Percentiles rank a stretch among this genome's conserved stretches.
These are phyloP conservation scores for Wiebesia pumilae DNA, from an alignment of 1,140 invertebrate species.

Conservation along the genomic window DNA sequence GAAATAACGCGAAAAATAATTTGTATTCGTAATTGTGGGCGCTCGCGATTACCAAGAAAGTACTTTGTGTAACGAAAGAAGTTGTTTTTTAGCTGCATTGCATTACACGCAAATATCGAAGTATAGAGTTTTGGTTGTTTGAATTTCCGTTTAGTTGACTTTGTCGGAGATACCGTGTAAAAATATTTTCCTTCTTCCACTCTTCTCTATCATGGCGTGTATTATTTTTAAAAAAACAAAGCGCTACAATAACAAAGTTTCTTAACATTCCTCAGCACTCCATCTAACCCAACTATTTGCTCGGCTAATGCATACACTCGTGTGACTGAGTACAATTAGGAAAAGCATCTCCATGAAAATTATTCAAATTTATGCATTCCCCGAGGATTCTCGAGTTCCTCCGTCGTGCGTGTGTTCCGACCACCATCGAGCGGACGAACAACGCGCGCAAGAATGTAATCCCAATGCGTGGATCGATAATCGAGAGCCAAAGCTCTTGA, in stretches of 20 bases:
- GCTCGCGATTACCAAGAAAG: not conserved
- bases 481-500: not conserved
- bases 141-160: not conserved
- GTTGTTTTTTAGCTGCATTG: too few species aligned
- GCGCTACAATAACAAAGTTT: not conserved
- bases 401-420: not conserved
- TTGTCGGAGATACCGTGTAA: too few species aligned
- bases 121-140: not conserved
- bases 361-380: slow-evolving; percentile 47
- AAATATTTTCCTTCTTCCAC: not conserved
- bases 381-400: not conserved
- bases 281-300: slow-evolving; percentile 1
- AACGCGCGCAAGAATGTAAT: too few species aligned
- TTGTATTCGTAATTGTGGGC: not conserved
- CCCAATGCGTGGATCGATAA: not conserved
- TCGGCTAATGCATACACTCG: slow-evolving; percentile 1
- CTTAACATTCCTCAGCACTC: slow-evolving; percentile 1
- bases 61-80: not conserved
- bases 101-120: not conserved
- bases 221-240: not conserved
- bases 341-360: slow-evolving; percentile 45
- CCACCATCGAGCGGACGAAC: too few species aligned
- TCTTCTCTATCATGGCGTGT: not conserved
- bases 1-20: not conserved
- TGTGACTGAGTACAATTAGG: slow-evolving; percentile 41